Conservation (phyloP, 2,797 vertebrate genomes). For the Liparis tanakae region DNA sequence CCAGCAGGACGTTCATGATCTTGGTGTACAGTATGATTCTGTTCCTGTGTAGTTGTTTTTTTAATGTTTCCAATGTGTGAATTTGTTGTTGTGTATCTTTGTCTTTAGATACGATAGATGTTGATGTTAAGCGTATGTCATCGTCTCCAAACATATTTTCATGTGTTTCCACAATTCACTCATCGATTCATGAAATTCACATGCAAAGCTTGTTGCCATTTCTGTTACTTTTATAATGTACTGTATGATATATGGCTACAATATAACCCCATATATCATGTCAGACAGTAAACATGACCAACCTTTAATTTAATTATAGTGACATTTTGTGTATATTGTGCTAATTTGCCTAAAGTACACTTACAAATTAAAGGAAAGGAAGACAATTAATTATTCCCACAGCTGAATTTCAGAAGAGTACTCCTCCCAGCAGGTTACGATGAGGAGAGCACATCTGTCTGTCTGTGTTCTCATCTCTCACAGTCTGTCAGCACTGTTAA, state of each 20-base stretch:
- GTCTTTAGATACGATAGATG: slow-evolving; percentile 46
- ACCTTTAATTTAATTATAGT: slow-evolving; percentile 46
- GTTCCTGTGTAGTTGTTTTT: slow-evolving; percentile 49
- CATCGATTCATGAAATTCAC: slow-evolving; percentile 60
- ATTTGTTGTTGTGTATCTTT: slow-evolving; percentile 32
- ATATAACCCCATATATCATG: slow-evolving; percentile 60
- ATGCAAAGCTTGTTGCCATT: slow-evolving; percentile 63
- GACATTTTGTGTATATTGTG: slow-evolving; percentile 30
- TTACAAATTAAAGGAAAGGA: slow-evolving; percentile 24
- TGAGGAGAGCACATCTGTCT: slow-evolving; percentile 73
- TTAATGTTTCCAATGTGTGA: slow-evolving; percentile 49
- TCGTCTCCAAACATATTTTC: slow-evolving; percentile 49
- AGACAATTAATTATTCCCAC: slow-evolving; percentile 20
- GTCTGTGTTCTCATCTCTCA: slow-evolving; percentile 75
- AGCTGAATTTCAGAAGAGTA: slow-evolving; percentile 41
- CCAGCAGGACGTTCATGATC: slow-evolving; percentile 76
- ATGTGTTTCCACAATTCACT: slow-evolving; percentile 59
- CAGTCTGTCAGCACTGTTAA: slow-evolving; percentile 73
- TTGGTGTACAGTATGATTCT: slow-evolving; percentile 74
- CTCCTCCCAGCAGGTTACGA: slow-evolving; percentile 47
- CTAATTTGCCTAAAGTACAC: slow-evolving; percentile 23
- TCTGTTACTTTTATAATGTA: slow-evolving; percentile 46
- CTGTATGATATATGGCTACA: slow-evolving; percentile 64
- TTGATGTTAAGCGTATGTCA: slow-evolving; percentile 77
- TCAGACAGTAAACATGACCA: slow-evolving; percentile 46